Base-by-base conservation (phyloP, 1,140 invertebrate genomes). In the Drosophila gunungcola region DNA sequence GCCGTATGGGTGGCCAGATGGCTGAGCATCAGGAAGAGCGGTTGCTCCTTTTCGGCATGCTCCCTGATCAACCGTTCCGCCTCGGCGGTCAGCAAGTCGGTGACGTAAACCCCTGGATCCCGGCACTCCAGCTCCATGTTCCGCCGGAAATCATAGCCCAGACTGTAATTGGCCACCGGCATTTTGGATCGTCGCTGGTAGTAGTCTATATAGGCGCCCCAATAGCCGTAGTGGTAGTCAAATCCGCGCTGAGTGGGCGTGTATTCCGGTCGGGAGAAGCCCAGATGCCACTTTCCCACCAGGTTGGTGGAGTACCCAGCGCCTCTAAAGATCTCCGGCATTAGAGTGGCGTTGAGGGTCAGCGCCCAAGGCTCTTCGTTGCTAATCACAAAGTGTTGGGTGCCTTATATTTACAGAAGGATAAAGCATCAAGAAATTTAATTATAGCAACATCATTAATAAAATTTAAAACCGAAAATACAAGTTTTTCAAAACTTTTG, bases 211-310 rank as follows among this genome's bases (percentile, higher is more conserved):
- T 95, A 95, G 3, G 96, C 97, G 51, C 95, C 95, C 94, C 95
- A 97, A 89, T 97, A 97, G 10, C 97, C 97, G 90, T 95, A 97
- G 91, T 97, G 96, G 5, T 95, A 94, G 65, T 97, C 96, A 84
- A 98, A 98, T n/a, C 97, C 97, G 12, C 97, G 94, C 16, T 93
- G 94, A 0, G 95, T 95, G 1, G 97, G 97, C 4, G 96, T 96
- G 78, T 96, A 97, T 63, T 95, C 94, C n/a, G 93, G 94, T 25
- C 94, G 93, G 61, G 94, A 95, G 69, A 94, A 95, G 1, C 97
- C 97, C 56, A 97, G 93, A 83, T 98, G 97, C 97, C 97, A 98
- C 93, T 99, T 98, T n/a, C 98, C 98, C 25, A 98, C 94, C 38
- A 97, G 94, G 91, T 97, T 96, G 1, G 97, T 98, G 4, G 93